Evolutionary conservation across 2,113 vertebrate genomes (phyloP), one percentile per base, ranked within the genome.

Genomic region (Stigmatopora nigra): DNA sequence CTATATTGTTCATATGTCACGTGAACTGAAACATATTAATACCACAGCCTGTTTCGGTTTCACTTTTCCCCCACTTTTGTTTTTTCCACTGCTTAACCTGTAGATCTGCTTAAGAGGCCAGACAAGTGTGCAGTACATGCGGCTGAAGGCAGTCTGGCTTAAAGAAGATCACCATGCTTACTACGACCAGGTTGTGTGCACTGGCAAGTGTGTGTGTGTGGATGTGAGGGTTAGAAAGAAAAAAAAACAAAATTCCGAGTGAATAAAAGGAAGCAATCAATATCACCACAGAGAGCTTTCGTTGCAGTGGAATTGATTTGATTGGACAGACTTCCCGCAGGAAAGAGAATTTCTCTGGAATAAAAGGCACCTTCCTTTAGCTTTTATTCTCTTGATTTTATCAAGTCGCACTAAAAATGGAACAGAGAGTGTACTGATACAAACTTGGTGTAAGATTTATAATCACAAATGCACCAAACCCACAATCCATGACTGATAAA

Each of bases 181-280:
- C 73, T 51, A 64, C 56, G 31, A 56, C 14, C 53, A 55, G 52
- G 11, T 5, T 38, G 16, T 60, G 44, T 53, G 62, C 38, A 51
- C 51, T 64, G 13, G 41, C 15, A 46, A 22, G 20, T 31, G 58
- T 20, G 55, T 25, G 38, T 17, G 22, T 53, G 65, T 31, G 25
- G 25, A 31, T 31, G 76, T 51, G 70, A 22, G 69, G 73, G 69
- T 77, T 63, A 74, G 51, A 53, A 0, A 73, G 59, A 61, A 11
- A 72, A 35, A 11, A 72, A 35, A 71, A 64, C 59, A 64, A 25
- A 48, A 9, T 71, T 66, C 61, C 68, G 74, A 15, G 61, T 38
- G 70, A 74, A 79, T 35, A 71, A 73, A 78, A 80, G 75, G 73
- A 86, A 81, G 55, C 72, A 75, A 83, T 86, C 80, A 77, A 75